Evolutionary conservation across 2,797 vertebrate species (phyloP), one percentile per base, ranked within the genome.

Genomic region (Phalanger gymnotis): DNA sequence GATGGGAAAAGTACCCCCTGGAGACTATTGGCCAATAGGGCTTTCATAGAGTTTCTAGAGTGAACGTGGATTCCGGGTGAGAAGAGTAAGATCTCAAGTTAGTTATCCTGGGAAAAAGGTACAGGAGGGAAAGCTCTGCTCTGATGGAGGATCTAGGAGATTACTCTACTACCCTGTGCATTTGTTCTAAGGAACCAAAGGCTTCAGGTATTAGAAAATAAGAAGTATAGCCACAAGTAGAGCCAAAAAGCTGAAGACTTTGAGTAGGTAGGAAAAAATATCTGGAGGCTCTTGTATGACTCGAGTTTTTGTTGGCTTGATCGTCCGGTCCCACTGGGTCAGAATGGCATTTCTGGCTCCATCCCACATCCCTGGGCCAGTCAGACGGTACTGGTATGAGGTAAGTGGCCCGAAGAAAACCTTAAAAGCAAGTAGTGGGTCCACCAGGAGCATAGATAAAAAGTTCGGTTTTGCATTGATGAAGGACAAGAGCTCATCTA

Each of bases 321-420:
- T 0, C 11, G 98, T 97, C 0, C 99, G 96, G 22, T 99, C 98
- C 99, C 99, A 99, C 93, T 99, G 99, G 53, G 98, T 99, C 92
- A 99, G 96, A 97, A 99, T 99, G 96, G 99, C 99, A 34, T 98
- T 98, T 87, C 98, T 98, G 90, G 99, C 99, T 92, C 99, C 99
- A 0, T 98, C 94, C 99, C 99, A 99, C 94, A 61, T 91, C 53
- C 99, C 99, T 0, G 99, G 99, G 4, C 99, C 99, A 1, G 27
- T 97, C 94, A 99, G 97, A 5, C 98, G 98, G 97, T 99, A 99
- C 97, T 99, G 99, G 97, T 99, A 99, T 0, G 99, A 93, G 0
- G 99, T 98, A 81, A 97, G 99, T 4, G 99, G 99, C 5, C 99
- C 99, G 0, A 99, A 98, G 92, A 99, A 98, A 81, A 99, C 28